Evolutionary conservation across 2,113 vertebrate species (phyloP).

Genomic region (Thermophis baileyi): DNA sequence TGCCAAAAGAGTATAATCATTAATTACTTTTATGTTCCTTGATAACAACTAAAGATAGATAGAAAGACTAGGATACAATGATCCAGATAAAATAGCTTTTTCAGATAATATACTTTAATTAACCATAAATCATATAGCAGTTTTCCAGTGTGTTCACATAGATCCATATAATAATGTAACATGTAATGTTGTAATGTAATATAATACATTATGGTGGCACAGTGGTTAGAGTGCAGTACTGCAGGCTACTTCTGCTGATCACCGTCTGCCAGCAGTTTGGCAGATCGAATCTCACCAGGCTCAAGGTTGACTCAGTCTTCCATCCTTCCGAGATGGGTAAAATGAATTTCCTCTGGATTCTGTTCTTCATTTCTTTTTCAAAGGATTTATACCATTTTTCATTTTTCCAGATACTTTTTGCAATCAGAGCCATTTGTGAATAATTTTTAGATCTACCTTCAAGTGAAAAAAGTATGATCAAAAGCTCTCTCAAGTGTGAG

Average conservation of each 20-base stretch:
- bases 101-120: not conserved
- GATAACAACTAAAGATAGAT: not conserved
- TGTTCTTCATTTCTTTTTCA: not conserved
- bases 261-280: no score
- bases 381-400: not conserved
- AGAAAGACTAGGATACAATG: not conserved
- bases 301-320: no score
- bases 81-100: not conserved
- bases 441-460: not conserved
- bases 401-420: not conserved
- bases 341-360: not conserved
- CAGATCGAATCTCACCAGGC: no score
- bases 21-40: not conserved
- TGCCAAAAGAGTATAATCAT: not conserved
- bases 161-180: not conserved
- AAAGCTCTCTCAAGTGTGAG: not conserved
- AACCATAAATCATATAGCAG: not conserved
- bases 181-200: not conserved
- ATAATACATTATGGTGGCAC: not conserved
- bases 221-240: no score
- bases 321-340: no score
- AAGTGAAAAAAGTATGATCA: not conserved
- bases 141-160: not conserved
- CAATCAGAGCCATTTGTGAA: not conserved
- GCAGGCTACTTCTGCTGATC: no score